Base-by-base conservation (phyloP, 1,140 invertebrate genomes). In the Vanessa atalanta region DNA sequence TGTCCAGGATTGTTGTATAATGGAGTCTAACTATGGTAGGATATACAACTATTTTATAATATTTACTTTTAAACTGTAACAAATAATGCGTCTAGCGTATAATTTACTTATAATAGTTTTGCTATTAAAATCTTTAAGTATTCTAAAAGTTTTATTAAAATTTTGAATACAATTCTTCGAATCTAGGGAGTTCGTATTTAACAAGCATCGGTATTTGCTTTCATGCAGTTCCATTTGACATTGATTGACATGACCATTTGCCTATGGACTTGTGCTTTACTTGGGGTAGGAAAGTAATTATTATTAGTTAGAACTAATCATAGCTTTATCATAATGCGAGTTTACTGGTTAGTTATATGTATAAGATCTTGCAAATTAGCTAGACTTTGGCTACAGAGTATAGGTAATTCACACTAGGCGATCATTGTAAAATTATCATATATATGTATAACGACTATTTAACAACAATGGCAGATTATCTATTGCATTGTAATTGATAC, bases 401-500 rank as follows among this genome's bases (percentile, higher is more conserved):
- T 73, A 78, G 69, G 69, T 78, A 84, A 77, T 80, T 82, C 78
- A 80, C 75, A 82, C 73, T 70, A 81, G 66, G 80, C 70, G 74
- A 77, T 77, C 72, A 78, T 73, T 78, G 69, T 74, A 80, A 72
- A 60, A 72, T 73, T 75, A 73, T 73, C 37, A 66, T 72, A 72
- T 64, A 70, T 69, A 72, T 72, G 70, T 75, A 75, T 71, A 75
- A 85, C 79, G 79, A 85, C 75, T 83, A 83, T 79, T 72, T 84
- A 87, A 90, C 84, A 88, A 83, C 74, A 83, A 86, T 85, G 83
- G 83, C 85, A 83, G 81, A 85, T 83, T 76, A 81, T 80, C 85
- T 88, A 89, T 87, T 86, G 84, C 80, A 84, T 88, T 86, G 73
- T 85, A 88, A 86, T 86, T 88, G 80, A 86, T 86, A 77, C 78